Conservation (phyloP, 1,140 invertebrate genomes). For the Matsumurasca onukii region DNA sequence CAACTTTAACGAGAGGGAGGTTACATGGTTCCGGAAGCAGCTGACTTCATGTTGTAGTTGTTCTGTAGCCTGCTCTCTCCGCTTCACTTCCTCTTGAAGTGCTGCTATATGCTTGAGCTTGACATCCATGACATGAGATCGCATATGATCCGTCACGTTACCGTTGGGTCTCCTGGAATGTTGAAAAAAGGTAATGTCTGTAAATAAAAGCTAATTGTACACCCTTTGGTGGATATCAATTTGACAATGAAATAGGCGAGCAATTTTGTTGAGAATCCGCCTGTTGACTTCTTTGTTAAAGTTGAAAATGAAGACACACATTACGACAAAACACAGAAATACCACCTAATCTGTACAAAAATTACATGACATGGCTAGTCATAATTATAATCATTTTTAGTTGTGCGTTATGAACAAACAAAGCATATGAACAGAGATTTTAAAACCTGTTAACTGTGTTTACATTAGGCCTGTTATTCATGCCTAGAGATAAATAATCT, state of each 20-base stretch:
- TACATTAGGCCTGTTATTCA: no score
- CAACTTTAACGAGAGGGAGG: neutral
- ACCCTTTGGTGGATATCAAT: neutral
- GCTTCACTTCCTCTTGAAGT: neutral
- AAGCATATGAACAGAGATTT: no score
- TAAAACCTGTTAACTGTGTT: no score
- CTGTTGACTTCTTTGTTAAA: neutral
- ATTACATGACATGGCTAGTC: no score
- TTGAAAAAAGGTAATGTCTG: neutral
- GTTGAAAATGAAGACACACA: neutral
- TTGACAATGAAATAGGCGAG: neutral
- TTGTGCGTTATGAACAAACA: no score
- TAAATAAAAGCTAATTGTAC: neutral
- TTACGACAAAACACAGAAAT: neutral
- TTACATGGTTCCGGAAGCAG: neutral
- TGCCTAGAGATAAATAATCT: no score
- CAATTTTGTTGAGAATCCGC: neutral
- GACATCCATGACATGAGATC: constrained; percentile 6
- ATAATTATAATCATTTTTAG: no score
- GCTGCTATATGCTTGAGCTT: neutral
- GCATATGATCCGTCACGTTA: constrained; percentile 1
- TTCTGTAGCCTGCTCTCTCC: neutral
- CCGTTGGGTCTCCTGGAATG: constrained; percentile 16
- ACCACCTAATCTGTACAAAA: no score
- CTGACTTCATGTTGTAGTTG: neutral